A percentile compares a stretch with the other conserved stretches of the same genome.
Conservation (phyloP, 1,140 invertebrate species). For the Luehdorfia chinensis region DNA sequence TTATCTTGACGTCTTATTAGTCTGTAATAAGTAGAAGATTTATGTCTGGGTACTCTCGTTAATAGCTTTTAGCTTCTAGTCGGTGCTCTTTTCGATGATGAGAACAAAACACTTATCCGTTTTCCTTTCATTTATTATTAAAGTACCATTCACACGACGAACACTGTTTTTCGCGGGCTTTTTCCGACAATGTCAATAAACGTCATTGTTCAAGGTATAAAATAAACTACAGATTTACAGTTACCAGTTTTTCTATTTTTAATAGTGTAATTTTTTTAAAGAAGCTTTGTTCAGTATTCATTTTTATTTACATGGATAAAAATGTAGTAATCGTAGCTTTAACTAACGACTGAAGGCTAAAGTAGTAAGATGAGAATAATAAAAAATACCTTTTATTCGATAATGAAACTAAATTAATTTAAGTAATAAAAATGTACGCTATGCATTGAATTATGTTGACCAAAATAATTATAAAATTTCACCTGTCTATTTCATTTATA, state of each 20-base stretch:
- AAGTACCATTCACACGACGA: constrained; percentile 9
- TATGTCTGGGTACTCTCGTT: constrained; percentile 6
- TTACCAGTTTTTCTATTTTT: not conserved
- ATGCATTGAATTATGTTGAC: too few species aligned
- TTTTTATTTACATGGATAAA: not conserved
- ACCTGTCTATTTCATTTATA: too few species aligned
- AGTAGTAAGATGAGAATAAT: too few species aligned
- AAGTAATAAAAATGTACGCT: too few species aligned
- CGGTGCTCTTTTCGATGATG: constrained; percentile 7
- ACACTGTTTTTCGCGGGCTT: constrained; percentile 3
- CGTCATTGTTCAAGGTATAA: constrained; percentile 9
- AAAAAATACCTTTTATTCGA: too few species aligned
- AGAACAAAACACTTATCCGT: constrained; percentile 12
- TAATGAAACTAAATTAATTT: too few species aligned
- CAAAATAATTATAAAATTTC: too few species aligned
- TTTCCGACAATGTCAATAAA: constrained; percentile 9
- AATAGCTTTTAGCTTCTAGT: constrained; percentile 2
- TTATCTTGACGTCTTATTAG: too few species aligned
- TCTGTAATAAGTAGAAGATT: not conserved
- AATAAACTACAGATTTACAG: not conserved
- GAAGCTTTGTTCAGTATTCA: too few species aligned
- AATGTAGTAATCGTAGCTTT: not conserved
- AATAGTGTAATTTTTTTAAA: too few species aligned
- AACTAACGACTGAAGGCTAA: too few species aligned
- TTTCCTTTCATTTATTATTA: constrained; percentile 15